Base-by-base conservation (phyloP, 2,113 vertebrate species). In the Polyodon spathula region DNA sequence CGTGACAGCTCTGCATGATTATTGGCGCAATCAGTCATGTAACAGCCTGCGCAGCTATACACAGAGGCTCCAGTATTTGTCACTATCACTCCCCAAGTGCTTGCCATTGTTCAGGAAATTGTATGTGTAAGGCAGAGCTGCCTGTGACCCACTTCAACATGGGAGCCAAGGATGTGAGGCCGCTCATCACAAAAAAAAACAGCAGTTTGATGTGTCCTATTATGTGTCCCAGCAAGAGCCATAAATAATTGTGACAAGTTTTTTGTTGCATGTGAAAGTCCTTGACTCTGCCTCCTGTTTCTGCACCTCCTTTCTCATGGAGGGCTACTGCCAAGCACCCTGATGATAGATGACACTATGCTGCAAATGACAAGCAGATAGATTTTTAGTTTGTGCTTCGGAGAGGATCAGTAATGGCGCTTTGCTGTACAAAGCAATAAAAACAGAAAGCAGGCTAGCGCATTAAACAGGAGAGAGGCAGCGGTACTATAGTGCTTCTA, bases 171-270 rank as follows among this genome's bases (percentile, higher is more conserved):
- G 81, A 86, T 81, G 87, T 75, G 85, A 91, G 87, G 87, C 88
- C 84, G 90, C 90, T 90, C 84, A 83, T 86, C 85, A 80, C 84
- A 84, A 69, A 84, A 78, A 78, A 90, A 91, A 93, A 92, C 89
- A 87, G 78, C 86, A 89, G 87, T 92, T 92, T 95, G 92, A 92
- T 95, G 91, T 93, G 93, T 93, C 90, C 92, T 93, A 93, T 98
- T 95, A 97, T 96, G 92, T 90, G 91, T 89, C 93, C 90, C 92
- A 88, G 92, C 92, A 85, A 91, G 92, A 92, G 90, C 88, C 93
- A 97, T 98, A 98, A 98, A 97, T 97, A 97, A 97, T 92, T 79
- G 92, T 97, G 95, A 98, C 95, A 97, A 91, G 93, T 88, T 85
- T 85, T 84, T 87, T 87, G 87, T 89, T 92, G 90, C 92, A 86